Percentiles rank a stretch among this genome's conserved stretches.
Evolutionary conservation across 2,113 vertebrate species (phyloP).

Genomic region (Brachypteracias leptosomus): DNA sequence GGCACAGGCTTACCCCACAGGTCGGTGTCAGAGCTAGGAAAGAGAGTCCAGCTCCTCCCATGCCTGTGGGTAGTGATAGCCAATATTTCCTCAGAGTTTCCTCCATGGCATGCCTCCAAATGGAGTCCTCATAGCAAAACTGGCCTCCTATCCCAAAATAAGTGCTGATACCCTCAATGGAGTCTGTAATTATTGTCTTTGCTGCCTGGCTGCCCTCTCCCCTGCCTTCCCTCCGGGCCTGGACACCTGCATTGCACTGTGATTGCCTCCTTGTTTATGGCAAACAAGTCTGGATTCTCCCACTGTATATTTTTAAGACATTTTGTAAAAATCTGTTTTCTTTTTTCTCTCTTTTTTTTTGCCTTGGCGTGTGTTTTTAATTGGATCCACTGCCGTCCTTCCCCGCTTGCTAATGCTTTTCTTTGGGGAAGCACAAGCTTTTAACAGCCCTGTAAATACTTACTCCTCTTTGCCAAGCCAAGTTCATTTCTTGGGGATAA

Average conservation of each 20-base stretch:
- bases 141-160: constrained; percentile 40
- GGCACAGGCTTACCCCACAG: background rate
- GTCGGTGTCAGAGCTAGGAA: background rate
- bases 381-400: constrained; percentile 11
- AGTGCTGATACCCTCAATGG: constrained; percentile 31
- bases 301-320: constrained; percentile 42
- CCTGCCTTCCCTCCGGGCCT: constrained; percentile 50
- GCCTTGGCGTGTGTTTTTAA: constrained; percentile 17
- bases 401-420: constrained; percentile 24
- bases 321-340: constrained; percentile 30
- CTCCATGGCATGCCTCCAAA: constrained; percentile 21
- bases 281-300: constrained; percentile 48
- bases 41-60: background rate
- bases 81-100: constrained; percentile 28
- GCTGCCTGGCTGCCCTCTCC: constrained; percentile 58
- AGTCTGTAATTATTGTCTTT: constrained; percentile 47
- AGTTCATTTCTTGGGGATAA: constrained; percentile 44
- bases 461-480: background rate
- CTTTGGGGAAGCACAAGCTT: constrained; percentile 46
- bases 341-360: constrained; percentile 22
- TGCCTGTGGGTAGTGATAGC: background rate
- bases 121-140: constrained; percentile 6
- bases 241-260: constrained; percentile 40
- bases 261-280: constrained; percentile 32
- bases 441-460: constrained; percentile 31